phyloP scores from a whole-genome alignment of 2,797 vertebrate species.

The Gouania willdenowi region DNA sequence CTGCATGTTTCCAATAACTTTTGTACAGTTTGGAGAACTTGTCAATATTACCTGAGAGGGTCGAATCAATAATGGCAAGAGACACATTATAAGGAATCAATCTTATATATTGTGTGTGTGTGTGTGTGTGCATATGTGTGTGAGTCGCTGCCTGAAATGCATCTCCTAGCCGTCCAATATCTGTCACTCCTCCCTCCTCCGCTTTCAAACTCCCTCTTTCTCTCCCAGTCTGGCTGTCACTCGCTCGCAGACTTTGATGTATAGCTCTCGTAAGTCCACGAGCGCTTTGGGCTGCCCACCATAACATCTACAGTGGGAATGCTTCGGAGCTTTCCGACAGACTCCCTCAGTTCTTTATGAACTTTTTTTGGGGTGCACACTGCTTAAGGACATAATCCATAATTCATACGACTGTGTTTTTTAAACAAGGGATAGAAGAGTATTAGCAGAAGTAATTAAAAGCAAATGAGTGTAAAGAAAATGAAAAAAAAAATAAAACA shows the following conservation, averaged over 20 bases:
- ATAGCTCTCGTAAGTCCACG: constrained; percentile 15
- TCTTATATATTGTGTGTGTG: background rate
- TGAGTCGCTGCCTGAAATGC: background rate
- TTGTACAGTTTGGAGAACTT: constrained; percentile 18
- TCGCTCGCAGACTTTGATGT: constrained; percentile 34
- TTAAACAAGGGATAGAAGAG: constrained; percentile 14
- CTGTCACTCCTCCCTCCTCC: background rate
- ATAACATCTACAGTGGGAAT: constrained; percentile 20
- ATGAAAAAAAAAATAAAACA: too few relatives aligned
- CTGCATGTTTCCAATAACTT: constrained; percentile 15
- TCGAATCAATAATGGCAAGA: constrained; percentile 23
- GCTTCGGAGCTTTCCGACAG: constrained; percentile 8
- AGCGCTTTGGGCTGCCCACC: constrained; percentile 11
- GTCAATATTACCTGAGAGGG: constrained; percentile 20
- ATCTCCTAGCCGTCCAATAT: background rate
- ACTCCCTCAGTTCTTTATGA: constrained; percentile 17
- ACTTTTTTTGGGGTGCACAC: constrained; percentile 9
- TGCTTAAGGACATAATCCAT: constrained; percentile 38
- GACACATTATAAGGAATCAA: constrained; percentile 20
- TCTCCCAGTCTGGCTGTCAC: constrained; percentile 13
- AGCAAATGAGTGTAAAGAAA: too few relatives aligned
- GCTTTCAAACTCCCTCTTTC: background rate
- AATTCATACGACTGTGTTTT: constrained; percentile 35
- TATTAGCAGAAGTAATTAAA: constrained; percentile 9
- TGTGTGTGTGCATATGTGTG: background rate